phyloP scores from a whole-genome alignment of 2,888 invertebrate genomes.

The Atrina japonica region DNA sequence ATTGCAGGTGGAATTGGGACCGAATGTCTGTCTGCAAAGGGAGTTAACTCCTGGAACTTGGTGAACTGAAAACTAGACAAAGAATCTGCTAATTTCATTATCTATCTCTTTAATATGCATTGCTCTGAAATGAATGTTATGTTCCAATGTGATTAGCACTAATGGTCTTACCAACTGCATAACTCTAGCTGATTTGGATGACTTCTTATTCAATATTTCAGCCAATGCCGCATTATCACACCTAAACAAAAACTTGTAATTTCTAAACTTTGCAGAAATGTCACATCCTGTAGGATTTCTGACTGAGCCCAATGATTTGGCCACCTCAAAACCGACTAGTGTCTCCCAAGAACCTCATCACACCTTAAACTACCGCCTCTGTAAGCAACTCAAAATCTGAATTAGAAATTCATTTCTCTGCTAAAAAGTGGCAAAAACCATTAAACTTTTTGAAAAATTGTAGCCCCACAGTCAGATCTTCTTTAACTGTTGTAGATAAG shows the following conservation, averaged over 20 bases:
- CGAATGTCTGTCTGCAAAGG: too few relatives aligned
- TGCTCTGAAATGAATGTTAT: constrained; percentile 26
- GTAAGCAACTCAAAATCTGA: constrained; percentile 7
- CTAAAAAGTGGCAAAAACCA: constrained; percentile 2
- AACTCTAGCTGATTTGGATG: constrained; percentile 28
- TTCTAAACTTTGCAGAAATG: constrained; percentile 38
- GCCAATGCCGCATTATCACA: constrained; percentile 37
- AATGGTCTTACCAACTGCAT: constrained; percentile 27
- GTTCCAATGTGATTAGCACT: constrained; percentile 15
- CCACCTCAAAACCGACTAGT: constrained; percentile 31
- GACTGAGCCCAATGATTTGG: constrained; percentile 18
- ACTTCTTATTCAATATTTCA: constrained; percentile 29
- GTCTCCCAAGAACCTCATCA: constrained; percentile 23
- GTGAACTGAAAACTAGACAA: constrained; percentile 22
- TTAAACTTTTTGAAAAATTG: constrained; percentile 14
- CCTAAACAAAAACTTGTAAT: constrained; percentile 29
- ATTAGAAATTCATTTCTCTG: constrained; percentile 5
- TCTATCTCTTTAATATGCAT: constrained; percentile 8
- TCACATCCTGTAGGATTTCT: constrained; percentile 26
- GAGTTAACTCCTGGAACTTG: constrained; percentile 2
- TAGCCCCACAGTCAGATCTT: constrained; percentile 13
- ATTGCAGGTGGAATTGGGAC: too few relatives aligned
- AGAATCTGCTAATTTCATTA: constrained; percentile 18
- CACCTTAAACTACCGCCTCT: constrained; percentile 19
- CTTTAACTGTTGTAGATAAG: neutral